Percentiles rank a stretch among this genome's conserved stretches.
Conservation (phyloP, 1,140 invertebrate genomes). For the Reticulitermes speratus region DNA sequence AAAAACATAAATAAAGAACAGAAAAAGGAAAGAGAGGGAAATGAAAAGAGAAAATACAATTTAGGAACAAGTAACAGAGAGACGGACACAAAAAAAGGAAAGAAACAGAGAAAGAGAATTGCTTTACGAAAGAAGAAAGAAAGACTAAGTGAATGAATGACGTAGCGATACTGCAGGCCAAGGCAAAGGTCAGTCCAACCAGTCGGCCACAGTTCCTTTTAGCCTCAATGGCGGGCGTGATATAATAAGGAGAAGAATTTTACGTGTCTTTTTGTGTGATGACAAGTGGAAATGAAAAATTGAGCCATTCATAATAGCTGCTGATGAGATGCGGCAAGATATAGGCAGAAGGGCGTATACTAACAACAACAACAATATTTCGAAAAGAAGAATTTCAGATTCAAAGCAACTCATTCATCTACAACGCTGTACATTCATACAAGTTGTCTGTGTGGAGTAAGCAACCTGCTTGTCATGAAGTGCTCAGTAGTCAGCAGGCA, state of each 20-base stretch:
- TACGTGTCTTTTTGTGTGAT: not conserved
- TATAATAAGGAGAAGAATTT: slow-evolving; percentile 14
- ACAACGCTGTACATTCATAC: not conserved
- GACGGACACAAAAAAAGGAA: too few species aligned
- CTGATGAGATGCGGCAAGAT: not conserved
- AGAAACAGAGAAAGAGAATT: too few species aligned
- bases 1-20: too few species aligned
- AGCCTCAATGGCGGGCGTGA: not conserved
- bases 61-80: too few species aligned
- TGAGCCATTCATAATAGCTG: slow-evolving; percentile 5
- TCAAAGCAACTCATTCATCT: not conserved
- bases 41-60: too few species aligned
- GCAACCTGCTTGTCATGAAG: too few species aligned
- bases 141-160: too few species aligned
- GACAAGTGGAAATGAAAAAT: slow-evolving; percentile 19
- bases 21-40: too few species aligned
- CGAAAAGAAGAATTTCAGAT: not conserved
- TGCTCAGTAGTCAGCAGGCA: too few species aligned
- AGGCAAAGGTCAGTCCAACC: not conserved
- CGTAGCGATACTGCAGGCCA: too few species aligned
- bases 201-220: not conserved
- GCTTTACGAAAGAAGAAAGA: too few species aligned
- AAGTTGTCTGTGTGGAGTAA: too few species aligned
- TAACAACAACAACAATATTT: not conserved
- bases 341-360: not conserved